A percentile compares a stretch with the other conserved stretches of the same genome.
Evolutionary conservation across 2,113 vertebrate genomes (phyloP).

Genomic region (Cricetomys ansorgei): DNA sequence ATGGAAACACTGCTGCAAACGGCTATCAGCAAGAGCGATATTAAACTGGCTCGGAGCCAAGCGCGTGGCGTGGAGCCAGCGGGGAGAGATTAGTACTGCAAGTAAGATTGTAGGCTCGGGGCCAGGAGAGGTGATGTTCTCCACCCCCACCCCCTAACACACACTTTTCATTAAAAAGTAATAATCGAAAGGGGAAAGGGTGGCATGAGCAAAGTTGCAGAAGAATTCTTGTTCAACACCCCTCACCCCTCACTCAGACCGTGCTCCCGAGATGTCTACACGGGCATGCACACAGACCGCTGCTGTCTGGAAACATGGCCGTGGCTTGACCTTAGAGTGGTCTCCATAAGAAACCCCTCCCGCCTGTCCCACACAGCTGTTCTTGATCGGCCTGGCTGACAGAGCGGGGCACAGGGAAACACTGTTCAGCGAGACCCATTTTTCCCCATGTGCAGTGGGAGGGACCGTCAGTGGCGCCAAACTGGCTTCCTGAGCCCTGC

Average conservation of each 20-base stretch:
- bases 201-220: neutral
- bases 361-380: neutral
- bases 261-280: neutral
- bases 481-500: neutral
- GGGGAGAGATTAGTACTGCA: slow-evolving; percentile 73
- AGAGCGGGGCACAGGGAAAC: neutral
- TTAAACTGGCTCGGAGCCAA: slow-evolving; percentile 65
- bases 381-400: neutral
- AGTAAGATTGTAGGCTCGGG: slow-evolving; percentile 57
- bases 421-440: neutral
- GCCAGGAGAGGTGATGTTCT: slow-evolving; percentile 57
- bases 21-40: slow-evolving; percentile 63
- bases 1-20: slow-evolving; percentile 61
- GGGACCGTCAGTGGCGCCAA: neutral
- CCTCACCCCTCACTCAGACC: neutral
- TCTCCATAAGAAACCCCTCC: neutral
- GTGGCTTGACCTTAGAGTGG: neutral
- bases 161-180: slow-evolving; percentile 71
- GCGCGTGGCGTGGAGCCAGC: slow-evolving; percentile 25
- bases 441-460: neutral
- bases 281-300: neutral
- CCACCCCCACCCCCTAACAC: neutral
- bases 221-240: slow-evolving; percentile 37
- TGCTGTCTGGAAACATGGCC: neutral
- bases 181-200: slow-evolving; percentile 7